Evolutionary conservation across 92 coral and sea anemone genomes (phyloP).

Genomic region (Metridium senile): DNA sequence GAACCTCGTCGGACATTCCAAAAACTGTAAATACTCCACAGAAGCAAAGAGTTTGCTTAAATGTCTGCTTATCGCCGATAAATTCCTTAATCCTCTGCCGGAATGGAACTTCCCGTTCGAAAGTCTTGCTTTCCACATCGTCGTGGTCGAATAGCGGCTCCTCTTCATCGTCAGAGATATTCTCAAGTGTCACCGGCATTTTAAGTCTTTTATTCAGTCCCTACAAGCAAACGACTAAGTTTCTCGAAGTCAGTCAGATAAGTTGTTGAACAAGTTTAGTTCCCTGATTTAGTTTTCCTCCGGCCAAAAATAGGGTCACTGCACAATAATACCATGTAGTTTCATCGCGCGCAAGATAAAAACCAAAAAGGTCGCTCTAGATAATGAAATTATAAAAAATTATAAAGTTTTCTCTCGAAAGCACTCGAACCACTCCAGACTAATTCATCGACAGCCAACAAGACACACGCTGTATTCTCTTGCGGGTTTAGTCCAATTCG

Average conservation of each 20-base stretch:
- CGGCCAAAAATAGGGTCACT: too few relatives aligned
- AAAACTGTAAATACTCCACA: constrained; percentile 89
- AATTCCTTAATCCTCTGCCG: constrained; percentile 57
- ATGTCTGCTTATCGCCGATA: constrained; percentile 61
- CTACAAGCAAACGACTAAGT: too few relatives aligned
- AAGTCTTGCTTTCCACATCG: constrained; percentile 70
- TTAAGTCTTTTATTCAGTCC: neutral
- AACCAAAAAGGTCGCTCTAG: too few relatives aligned
- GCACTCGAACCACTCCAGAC: neutral
- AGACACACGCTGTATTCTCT: neutral
- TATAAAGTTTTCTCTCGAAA: too few relatives aligned
- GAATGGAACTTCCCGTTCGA: constrained; percentile 56
- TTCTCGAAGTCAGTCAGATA: too few relatives aligned
- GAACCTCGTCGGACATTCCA: constrained; percentile 90
- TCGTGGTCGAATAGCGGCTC: constrained; percentile 77
- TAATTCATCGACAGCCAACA: neutral
- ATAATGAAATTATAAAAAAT: too few relatives aligned
- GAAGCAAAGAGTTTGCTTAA: constrained; percentile 77
- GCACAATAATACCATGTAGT: too few relatives aligned
- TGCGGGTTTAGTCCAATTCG: neutral
- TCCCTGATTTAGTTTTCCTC: too few relatives aligned
- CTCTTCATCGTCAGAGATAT: constrained; percentile 73
- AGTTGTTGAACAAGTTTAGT: too few relatives aligned
- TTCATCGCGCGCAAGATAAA: too few relatives aligned
- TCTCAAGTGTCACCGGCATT: constrained; percentile 69